phyloP scores from a whole-genome alignment of 2,888 invertebrate genomes.

The Abscondita cerata region DNA sequence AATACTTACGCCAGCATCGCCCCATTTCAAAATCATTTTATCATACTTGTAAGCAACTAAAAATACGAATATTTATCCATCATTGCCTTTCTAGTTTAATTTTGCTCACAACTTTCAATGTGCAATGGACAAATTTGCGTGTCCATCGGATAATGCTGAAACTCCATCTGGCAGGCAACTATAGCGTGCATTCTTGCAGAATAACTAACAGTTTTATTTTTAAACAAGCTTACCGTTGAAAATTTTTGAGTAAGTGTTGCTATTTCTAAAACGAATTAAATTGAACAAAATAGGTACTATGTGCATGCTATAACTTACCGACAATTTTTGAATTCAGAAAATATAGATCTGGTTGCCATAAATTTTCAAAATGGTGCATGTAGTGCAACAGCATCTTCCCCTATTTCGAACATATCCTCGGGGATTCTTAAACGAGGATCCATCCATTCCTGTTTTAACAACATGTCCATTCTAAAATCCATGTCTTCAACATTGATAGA shows the following conservation, averaged over 20 bases:
- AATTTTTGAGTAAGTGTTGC: constrained; percentile 81
- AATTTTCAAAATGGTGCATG: constrained; percentile 82
- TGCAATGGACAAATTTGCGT: constrained; percentile 84
- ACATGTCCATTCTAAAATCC: constrained; percentile 91
- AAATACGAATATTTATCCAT: constrained; percentile 59
- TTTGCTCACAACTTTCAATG: constrained; percentile 82
- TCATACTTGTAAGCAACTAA: constrained; percentile 81
- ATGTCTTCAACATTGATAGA: constrained; percentile 88
- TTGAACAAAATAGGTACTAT: background rate
- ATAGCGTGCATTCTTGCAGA: constrained; percentile 85
- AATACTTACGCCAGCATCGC: constrained; percentile 75
- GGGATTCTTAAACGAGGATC: constrained; percentile 79
- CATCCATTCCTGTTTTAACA: constrained; percentile 81
- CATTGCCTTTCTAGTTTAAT: background rate
- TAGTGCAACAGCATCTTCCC: constrained; percentile 80
- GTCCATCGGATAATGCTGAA: constrained; percentile 86
- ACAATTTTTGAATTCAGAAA: constrained; percentile 86
- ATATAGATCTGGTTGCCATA: constrained; percentile 90
- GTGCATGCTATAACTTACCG: constrained; percentile 61
- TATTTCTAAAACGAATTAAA: constrained; percentile 71
- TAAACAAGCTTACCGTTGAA: constrained; percentile 79
- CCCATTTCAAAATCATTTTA: constrained; percentile 79
- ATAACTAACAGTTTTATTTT: constrained; percentile 81
- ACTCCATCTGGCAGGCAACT: constrained; percentile 88
- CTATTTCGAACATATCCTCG: constrained; percentile 79